Evolutionary conservation across 2,797 vertebrate species (phyloP), one percentile per base, ranked within the genome.

Genomic region (Karalla daura): DNA sequence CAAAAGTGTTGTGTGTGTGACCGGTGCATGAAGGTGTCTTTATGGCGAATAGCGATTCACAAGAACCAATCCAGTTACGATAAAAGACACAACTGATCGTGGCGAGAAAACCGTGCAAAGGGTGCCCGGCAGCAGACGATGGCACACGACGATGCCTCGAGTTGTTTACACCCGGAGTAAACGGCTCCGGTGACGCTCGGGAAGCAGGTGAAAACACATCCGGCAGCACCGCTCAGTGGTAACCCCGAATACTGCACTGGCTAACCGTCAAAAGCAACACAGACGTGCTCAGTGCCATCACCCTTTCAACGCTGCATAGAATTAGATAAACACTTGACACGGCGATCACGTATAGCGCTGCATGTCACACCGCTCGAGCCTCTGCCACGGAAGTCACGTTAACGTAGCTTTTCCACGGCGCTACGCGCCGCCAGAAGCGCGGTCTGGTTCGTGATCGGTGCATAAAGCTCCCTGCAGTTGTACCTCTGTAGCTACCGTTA

Each of bases 191-290:
- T 28, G 18, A 17, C 10, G 44, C n/a, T 23, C 20, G 32, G 15
- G 36, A 47, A 37, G 25, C 27, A 17, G 24, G n/a, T 49, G 13
- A 30, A 3, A 59, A 14, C 14, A 14, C 6, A n/a, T 18, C 58
- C 64, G 60, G 36, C 62, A 88, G 78, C 87, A 78, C 87, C 85
- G 0, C 80, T 24, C 11, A 62, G 76, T 41, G 90, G 70, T 67
- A 69, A 74, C 74, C 64, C 51, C 35, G 5, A 24, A 40, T 58
- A 75, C 12, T 44, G 32, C 76, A 71, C 14, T 55, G 63, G 56
- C 44, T 73, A 28, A 47, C 70, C 56, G 79, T 85, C 84, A 87
- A 80, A 68, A 68, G 59, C 74, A 76, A 61, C 59, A 70, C 15
- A 11, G 67, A 32, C 67, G 32, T 63, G 52, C 50, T 7, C 5